Percentiles rank a stretch among this genome's conserved stretches.
These are phyloP conservation scores for Tretioscincus oriximinensis DNA, from an alignment of 2,113 vertebrate genomes.

Conservation along the genomic window DNA sequence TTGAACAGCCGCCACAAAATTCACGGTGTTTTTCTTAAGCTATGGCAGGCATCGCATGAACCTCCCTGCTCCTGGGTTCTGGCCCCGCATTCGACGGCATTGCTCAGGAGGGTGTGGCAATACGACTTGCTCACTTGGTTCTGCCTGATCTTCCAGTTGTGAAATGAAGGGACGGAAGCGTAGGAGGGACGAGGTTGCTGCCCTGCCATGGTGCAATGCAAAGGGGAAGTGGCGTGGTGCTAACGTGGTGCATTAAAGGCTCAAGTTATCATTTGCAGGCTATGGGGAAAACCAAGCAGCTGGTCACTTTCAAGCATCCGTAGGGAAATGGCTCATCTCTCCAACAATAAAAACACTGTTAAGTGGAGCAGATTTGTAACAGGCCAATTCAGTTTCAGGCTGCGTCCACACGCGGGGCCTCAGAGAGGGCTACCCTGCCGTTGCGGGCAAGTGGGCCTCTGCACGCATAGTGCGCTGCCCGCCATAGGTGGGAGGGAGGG, in stretches of 20 bases:
- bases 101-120: constrained; percentile 24
- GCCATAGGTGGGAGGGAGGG: no score
- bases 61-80: background rate
- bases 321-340: background rate
- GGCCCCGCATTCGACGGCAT: background rate
- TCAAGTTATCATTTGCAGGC: background rate
- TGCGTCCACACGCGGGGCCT: no score
- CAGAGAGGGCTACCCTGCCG: no score
- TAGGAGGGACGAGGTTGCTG: no score
- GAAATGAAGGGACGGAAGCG: background rate
- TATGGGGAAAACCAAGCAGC: background rate
- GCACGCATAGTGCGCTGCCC: no score
- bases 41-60: background rate
- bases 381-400: no score
- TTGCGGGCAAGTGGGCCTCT: no score
- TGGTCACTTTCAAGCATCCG: background rate
- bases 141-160: background rate
- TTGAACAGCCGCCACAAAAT: background rate
- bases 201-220: background rate
- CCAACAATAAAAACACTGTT: background rate
- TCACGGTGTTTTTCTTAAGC: background rate
- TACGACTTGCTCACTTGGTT: background rate
- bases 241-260: no score
- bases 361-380: background rate
- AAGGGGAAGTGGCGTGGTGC: background rate